A percentile compares a stretch with the other conserved stretches of the same genome.
Conservation (phyloP, 2,113 vertebrate species). For the Drymodes brunneopygia region DNA sequence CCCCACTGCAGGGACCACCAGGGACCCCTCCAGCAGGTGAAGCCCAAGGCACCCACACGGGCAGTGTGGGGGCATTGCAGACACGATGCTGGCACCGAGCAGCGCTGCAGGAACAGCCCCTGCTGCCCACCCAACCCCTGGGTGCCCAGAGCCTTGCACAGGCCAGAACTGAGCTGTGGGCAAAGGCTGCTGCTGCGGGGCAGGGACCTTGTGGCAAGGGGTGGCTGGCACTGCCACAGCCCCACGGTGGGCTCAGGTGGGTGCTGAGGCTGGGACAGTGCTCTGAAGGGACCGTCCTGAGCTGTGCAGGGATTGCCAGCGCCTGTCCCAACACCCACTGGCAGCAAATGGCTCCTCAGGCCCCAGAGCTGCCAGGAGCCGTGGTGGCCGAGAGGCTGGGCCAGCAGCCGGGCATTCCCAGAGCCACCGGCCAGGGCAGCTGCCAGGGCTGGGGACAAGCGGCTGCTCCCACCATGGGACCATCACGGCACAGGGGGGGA, state of each 20-base stretch:
- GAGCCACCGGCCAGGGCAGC: background rate
- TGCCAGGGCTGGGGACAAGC: fast-evolving
- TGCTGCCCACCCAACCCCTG: fast-evolving
- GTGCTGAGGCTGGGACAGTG: fast-evolving
- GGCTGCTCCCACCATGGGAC: background rate
- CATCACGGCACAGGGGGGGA: fast-evolving
- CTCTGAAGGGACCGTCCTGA: background rate
- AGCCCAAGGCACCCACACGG: background rate
- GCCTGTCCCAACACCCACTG: background rate
- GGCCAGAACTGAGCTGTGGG: fast-evolving
- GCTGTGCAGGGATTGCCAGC: background rate
- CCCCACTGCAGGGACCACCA: background rate
- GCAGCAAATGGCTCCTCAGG: background rate
- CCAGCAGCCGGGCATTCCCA: background rate
- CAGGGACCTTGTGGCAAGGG: background rate
- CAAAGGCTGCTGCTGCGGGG: background rate
- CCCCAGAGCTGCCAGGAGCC: background rate
- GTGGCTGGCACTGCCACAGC: background rate
- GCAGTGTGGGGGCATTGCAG: fast-evolving
- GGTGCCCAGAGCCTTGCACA: background rate
- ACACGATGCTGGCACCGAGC: background rate
- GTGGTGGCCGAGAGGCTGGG: fast-evolving
- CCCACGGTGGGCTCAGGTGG: fast-evolving
- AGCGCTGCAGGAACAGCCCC: fast-evolving
- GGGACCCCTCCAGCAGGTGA: background rate